A percentile compares a stretch with the other conserved stretches of the same genome.
Evolutionary conservation across 1,140 invertebrate species (phyloP).

Genomic region (Caerostris extrusa): DNA sequence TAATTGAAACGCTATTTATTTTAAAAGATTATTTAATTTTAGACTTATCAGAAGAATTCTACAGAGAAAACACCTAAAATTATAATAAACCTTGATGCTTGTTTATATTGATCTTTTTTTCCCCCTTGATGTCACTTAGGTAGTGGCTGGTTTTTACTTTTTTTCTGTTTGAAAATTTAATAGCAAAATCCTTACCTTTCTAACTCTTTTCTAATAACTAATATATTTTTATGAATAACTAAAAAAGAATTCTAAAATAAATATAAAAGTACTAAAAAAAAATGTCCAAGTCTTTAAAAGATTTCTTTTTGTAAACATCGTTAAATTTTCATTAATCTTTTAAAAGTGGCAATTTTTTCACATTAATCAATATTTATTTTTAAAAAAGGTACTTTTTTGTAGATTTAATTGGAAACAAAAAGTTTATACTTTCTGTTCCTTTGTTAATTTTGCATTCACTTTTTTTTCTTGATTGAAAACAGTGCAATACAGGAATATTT

Average conservation of each 20-base stretch:
- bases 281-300: background rate
- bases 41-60: constrained; percentile 69
- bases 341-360: too few relatives aligned
- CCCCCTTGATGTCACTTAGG: background rate
- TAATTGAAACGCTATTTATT: background rate
- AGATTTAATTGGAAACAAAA: too few relatives aligned
- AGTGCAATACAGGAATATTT: too few relatives aligned
- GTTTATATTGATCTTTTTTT: background rate
- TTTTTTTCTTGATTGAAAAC: too few relatives aligned
- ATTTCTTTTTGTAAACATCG: too few relatives aligned
- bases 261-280: background rate
- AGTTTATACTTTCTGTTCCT: too few relatives aligned
- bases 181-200: background rate
- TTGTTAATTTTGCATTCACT: too few relatives aligned
- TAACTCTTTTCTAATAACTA: background rate
- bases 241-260: background rate
- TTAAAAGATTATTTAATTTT: constrained; percentile 62
- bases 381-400: too few relatives aligned
- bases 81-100: background rate
- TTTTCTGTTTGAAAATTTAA: background rate
- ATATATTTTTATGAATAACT: background rate
- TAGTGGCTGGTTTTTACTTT: background rate
- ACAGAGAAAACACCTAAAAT: constrained; percentile 58
- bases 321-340: too few relatives aligned
- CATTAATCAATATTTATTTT: too few relatives aligned